phyloP scores from a whole-genome alignment of 1,140 invertebrate species.

The Ceratitis capitata region DNA sequence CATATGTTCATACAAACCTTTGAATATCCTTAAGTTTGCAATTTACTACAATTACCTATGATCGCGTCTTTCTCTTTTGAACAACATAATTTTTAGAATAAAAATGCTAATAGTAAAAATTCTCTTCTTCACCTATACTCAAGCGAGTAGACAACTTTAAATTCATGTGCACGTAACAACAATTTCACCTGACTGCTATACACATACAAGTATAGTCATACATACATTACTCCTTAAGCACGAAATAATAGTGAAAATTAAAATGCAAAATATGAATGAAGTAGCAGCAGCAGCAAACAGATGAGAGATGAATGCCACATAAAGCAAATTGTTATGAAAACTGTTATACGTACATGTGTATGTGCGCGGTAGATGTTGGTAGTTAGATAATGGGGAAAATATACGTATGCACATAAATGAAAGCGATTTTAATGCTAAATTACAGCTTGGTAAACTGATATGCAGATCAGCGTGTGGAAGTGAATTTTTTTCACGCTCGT shows the following conservation, averaged over 20 bases:
- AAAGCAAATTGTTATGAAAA: neutral
- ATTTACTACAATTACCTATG: neutral
- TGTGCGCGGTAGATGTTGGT: neutral
- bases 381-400: neutral
- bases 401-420: too few relatives aligned
- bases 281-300: neutral
- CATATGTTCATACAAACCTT: neutral
- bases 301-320: neutral
- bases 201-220: neutral
- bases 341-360: neutral
- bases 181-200: neutral
- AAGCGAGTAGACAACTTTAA: too few relatives aligned
- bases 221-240: neutral
- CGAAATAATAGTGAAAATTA: slow-evolving; percentile 23
- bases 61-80: neutral
- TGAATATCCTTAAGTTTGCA: neutral
- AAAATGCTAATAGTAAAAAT: slow-evolving; percentile 12
- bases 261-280: slow-evolving; percentile 12
- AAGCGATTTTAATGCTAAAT: slow-evolving; percentile 35
- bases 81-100: slow-evolving; percentile 7
- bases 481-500: slow-evolving; percentile 8
- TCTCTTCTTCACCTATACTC: neutral
- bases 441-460: slow-evolving; percentile 18
- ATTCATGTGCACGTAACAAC: neutral
- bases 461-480: slow-evolving; percentile 25